These are phyloP conservation scores for Zaprionus kolodkinae DNA, from an alignment of 1,140 invertebrate genomes.

Conservation along the genomic window DNA sequence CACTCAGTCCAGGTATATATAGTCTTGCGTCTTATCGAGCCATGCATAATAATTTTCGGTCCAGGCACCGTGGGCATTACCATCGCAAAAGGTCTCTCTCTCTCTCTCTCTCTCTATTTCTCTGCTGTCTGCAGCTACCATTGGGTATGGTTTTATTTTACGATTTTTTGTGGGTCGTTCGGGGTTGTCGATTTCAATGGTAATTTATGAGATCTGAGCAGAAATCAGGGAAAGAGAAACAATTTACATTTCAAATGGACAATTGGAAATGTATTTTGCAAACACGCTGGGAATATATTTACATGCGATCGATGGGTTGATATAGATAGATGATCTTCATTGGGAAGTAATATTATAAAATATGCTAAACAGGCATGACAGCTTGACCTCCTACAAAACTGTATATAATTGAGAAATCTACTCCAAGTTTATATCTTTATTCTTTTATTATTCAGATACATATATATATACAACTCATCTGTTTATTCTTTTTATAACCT, in stretches of 20 bases:
- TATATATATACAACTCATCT: neutral
- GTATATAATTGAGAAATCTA: neutral
- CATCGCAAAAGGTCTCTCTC: constrained; percentile 45
- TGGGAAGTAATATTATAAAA: neutral
- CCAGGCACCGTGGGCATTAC: constrained; percentile 9
- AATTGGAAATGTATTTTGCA: constrained; percentile 36
- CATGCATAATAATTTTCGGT: constrained; percentile 69
- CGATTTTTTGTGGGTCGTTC: constrained; percentile 48
- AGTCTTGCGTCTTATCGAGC: constrained; percentile 45
- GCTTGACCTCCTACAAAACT: neutral
- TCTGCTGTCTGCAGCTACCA: constrained; percentile 12
- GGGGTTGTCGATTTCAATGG: constrained; percentile 44
- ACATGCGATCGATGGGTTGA: neutral
- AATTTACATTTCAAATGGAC: constrained; percentile 56
- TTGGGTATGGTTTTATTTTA: constrained; percentile 13
- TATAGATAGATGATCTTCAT: neutral
- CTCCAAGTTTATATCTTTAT: neutral
- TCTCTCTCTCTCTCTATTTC: constrained; percentile 19
- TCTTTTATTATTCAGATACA: neutral
- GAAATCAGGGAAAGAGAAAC: constrained; percentile 14
- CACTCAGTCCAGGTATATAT: constrained; percentile 32
- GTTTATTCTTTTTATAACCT: too few species aligned
- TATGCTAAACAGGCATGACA: neutral
- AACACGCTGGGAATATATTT: constrained; percentile 32
- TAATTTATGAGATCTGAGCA: constrained; percentile 47